A percentile compares a stretch with the other conserved stretches of the same genome.
These are phyloP conservation scores for Betta splendens DNA, from an alignment of 2,797 vertebrate genomes.

Conservation along the genomic window DNA sequence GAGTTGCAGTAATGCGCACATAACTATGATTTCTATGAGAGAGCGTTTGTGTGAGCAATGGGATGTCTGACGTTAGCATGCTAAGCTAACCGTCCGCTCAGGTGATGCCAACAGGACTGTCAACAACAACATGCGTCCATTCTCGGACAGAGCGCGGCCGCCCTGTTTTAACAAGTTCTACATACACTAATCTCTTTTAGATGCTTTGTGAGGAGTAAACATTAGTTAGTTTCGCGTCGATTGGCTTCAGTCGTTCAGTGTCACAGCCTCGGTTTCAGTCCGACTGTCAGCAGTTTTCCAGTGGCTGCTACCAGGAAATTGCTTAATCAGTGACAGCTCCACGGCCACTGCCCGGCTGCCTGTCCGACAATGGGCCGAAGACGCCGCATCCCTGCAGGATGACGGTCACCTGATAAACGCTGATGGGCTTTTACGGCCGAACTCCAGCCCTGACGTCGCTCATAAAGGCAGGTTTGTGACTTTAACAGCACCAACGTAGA, in stretches of 20 bases:
- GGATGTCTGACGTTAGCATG: constrained; percentile 24
- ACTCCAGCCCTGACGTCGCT: fast-evolving
- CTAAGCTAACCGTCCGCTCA: constrained; percentile 50
- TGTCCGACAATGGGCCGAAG: constrained; percentile 5
- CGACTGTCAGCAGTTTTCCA: constrained; percentile 7
- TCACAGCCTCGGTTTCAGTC: background rate
- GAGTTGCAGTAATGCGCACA: background rate
- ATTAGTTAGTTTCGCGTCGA: background rate
- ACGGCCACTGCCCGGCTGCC: constrained; percentile 5
- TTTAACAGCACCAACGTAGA: background rate
- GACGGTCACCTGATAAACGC: background rate
- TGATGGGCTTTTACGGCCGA: fast-evolving
- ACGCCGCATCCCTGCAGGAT: fast-evolving
- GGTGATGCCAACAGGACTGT: constrained; percentile 53
- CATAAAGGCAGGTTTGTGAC: background rate
- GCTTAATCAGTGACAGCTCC: constrained; percentile 40
- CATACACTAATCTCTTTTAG: too few species aligned
- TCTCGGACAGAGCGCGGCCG: constrained; percentile 45
- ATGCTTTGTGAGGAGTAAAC: too few species aligned
- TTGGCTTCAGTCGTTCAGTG: background rate
- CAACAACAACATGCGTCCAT: constrained; percentile 50
- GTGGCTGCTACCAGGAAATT: constrained; percentile 46
- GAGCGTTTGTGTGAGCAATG: too few species aligned
- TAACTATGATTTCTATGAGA: background rate
- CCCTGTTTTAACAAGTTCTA: too few species aligned